Evolutionary conservation across 2,113 vertebrate genomes (phyloP).

Genomic region (Coregonus clupeaformis): DNA sequence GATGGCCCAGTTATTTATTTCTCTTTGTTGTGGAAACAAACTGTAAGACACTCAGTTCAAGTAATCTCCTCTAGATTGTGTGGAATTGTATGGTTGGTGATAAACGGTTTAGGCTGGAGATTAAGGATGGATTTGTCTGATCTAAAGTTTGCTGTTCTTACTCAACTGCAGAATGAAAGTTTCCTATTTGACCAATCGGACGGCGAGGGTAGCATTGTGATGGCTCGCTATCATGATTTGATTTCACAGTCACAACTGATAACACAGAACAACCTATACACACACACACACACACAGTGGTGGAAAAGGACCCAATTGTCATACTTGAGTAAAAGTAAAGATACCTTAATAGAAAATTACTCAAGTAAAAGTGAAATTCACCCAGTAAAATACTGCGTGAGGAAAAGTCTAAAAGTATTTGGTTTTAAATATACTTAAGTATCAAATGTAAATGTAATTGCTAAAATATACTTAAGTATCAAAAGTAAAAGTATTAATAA

Average conservation of each 20-base stretch:
- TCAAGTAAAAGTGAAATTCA: no score
- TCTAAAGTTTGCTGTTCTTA: constrained; percentile 7
- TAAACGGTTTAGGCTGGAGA: neutral
- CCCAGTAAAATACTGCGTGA: no score
- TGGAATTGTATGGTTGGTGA: neutral
- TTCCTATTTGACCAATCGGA: constrained; percentile 4
- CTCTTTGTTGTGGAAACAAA: constrained; percentile 27
- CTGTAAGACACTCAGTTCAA: constrained; percentile 14
- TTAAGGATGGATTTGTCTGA: constrained; percentile 5
- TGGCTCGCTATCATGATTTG: neutral
- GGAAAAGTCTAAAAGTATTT: no score
- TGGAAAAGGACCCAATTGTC: neutral
- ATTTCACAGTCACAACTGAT: neutral
- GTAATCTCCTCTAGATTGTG: constrained; percentile 1
- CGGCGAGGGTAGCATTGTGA: neutral
- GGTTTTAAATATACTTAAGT: no score
- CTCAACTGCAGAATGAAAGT: neutral
- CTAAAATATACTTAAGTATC: no score
- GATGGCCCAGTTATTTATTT: neutral
- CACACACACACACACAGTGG: neutral
- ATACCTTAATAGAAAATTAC: no score
- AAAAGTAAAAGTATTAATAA: no score
- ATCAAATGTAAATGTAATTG: no score
- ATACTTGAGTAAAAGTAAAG: neutral
- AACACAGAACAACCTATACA: neutral